phyloP scores from a whole-genome alignment of 2,113 vertebrate species.

The Oncorhynchus masou region DNA sequence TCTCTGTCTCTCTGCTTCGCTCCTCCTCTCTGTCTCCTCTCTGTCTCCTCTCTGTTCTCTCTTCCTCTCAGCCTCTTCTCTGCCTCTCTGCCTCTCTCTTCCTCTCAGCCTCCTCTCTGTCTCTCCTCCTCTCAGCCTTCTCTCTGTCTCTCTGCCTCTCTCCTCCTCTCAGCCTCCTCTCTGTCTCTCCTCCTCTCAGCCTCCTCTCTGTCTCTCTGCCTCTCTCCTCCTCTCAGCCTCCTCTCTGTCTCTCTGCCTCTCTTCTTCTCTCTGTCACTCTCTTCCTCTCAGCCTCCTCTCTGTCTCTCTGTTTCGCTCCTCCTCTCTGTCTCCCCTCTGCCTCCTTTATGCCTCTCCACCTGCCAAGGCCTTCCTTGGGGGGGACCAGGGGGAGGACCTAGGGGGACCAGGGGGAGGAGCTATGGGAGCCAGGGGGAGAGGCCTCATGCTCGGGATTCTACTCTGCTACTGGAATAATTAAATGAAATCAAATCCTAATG shows the following conservation, averaged over 20 bases:
- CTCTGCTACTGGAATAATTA: slow-evolving; percentile 45
- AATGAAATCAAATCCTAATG: slow-evolving; percentile 26
- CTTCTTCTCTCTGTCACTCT: slow-evolving; percentile 2
- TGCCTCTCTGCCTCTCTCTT: background rate
- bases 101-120: slow-evolving; percentile 14
- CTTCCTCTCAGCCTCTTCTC: background rate
- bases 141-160: background rate
- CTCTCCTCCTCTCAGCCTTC: background rate
- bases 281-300: no score
- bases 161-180: no score
- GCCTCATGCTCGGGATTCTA: slow-evolving; percentile 10
- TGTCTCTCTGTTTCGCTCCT: background rate
- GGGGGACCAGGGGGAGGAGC: background rate
- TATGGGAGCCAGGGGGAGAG: no score
- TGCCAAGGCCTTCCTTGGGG: no score
- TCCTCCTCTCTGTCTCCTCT: background rate
- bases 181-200: background rate
- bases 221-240: no score
- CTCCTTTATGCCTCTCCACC: background rate
- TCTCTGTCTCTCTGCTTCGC: background rate
- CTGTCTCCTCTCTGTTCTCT: no score
- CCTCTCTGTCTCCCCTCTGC: slow-evolving; percentile 11
- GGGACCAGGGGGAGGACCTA: background rate
- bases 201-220: background rate
- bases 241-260: background rate